Evolutionary conservation across 1,140 invertebrate species (phyloP).

Genomic region (Adoxophyes honmai): DNA sequence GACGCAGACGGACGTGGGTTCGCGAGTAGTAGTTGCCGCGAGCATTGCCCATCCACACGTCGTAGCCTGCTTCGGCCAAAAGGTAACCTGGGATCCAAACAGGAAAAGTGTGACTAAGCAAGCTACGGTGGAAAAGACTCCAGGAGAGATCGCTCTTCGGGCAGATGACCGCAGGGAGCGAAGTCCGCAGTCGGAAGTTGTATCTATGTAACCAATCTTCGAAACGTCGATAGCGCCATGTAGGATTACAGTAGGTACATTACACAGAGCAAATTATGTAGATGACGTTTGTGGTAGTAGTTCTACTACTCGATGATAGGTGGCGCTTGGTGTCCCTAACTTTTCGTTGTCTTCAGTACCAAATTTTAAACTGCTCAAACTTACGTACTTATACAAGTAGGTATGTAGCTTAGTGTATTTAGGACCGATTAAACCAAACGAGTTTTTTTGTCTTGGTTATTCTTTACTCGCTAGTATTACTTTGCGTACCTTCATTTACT

Average conservation of each 20-base stretch:
- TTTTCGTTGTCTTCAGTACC: neutral
- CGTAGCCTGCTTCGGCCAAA: conserved; percentile 84
- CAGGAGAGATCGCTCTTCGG: neutral
- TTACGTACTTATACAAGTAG: neutral
- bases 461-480: too few relatives aligned
- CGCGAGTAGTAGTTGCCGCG: conserved; percentile 84
- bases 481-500: too few relatives aligned
- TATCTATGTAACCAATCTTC: too few relatives aligned
- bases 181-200: neutral
- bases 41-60: conserved; percentile 87
- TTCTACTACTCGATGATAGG: too few relatives aligned
- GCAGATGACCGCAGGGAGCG: neutral
- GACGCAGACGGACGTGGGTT: conserved; percentile 75
- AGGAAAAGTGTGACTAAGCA: neutral
- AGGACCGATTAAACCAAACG: neutral
- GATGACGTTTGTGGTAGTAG: too few relatives aligned
- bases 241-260: too few relatives aligned
- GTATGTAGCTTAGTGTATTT: too few relatives aligned
- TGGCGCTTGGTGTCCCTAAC: too few relatives aligned
- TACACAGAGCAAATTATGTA: too few relatives aligned
- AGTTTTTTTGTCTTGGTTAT: neutral
- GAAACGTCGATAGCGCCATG: too few relatives aligned
- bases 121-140: neutral
- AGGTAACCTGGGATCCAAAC: conserved; percentile 77
- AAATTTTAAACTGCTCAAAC: neutral